Conservation (phyloP, 2,888 invertebrate species). For the Drosophila antonietae region DNA sequence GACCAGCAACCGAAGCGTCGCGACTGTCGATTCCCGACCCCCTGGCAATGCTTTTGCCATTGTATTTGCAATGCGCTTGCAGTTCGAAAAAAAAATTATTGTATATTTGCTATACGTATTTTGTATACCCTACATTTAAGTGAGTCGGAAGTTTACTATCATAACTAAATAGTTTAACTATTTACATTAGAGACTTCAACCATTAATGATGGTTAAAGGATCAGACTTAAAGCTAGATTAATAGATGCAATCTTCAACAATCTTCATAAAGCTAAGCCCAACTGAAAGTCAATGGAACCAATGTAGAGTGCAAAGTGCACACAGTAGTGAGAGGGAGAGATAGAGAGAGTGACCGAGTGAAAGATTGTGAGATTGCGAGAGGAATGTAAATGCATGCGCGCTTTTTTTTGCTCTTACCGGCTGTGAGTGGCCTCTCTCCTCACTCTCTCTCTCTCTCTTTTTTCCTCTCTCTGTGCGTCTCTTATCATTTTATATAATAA, state of each 20-base stretch:
- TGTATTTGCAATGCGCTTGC: constrained; percentile 64
- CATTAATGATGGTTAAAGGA: not conserved
- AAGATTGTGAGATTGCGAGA: not conserved
- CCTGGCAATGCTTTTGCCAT: constrained; percentile 30
- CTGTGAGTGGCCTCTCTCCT: constrained; percentile 2
- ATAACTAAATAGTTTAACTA: not conserved
- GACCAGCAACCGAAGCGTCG: not conserved
- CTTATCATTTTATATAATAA: not conserved
- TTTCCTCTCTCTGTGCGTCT: constrained; percentile 9
- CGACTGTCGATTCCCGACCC: constrained; percentile 16
- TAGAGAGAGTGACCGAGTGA: not conserved
- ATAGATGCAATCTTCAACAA: not conserved
- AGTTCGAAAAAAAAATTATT: constrained; percentile 29
- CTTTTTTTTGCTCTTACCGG: constrained; percentile 12
- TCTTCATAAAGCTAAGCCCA: not conserved
- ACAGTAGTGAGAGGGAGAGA: constrained; percentile 8
- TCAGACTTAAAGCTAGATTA: not conserved
- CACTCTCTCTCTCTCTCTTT: not conserved
- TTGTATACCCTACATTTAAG: constrained; percentile 30
- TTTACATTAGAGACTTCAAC: not conserved
- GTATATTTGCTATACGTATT: not conserved
- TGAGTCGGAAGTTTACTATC: not conserved
- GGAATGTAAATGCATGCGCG: not conserved
- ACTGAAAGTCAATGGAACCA: not conserved
- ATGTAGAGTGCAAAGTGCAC: constrained; percentile 6